Percentiles rank a stretch among this genome's conserved stretches.
These are phyloP conservation scores for Remorina albescens DNA, from an alignment of 2,797 vertebrate genomes.

Conservation along the genomic window DNA sequence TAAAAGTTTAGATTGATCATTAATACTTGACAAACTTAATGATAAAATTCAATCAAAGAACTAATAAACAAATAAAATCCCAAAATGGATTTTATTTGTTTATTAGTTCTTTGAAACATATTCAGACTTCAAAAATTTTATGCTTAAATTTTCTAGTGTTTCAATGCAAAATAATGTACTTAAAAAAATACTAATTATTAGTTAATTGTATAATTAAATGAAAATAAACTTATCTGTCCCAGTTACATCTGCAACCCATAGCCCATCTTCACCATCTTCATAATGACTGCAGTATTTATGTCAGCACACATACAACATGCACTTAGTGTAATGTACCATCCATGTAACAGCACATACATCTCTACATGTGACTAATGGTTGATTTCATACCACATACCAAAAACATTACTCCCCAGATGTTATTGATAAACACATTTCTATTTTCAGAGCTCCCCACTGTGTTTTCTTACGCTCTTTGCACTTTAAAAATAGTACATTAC, in stretches of 20 bases:
- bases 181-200: neutral
- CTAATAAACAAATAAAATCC: neutral
- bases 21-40: neutral
- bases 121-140: neutral
- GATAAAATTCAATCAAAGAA: neutral
- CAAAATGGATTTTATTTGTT: neutral
- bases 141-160: no score
- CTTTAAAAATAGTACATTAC: no score
- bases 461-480: no score
- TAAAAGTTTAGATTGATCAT: slow-evolving; percentile 1
- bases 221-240: neutral
- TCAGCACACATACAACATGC: neutral
- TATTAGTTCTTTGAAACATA: neutral
- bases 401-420: no score
- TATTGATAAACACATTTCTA: no score
- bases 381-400: no score
- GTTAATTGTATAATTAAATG: neutral
- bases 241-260: slow-evolving; percentile 10
- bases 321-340: neutral
- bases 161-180: neutral
- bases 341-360: neutral
- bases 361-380: neutral
- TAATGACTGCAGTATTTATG: neutral
- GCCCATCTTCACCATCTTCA: slow-evolving; percentile 3
- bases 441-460: neutral